Conservation (phyloP, 2,113 vertebrate genomes). For the Eudyptes chrysolophus region DNA sequence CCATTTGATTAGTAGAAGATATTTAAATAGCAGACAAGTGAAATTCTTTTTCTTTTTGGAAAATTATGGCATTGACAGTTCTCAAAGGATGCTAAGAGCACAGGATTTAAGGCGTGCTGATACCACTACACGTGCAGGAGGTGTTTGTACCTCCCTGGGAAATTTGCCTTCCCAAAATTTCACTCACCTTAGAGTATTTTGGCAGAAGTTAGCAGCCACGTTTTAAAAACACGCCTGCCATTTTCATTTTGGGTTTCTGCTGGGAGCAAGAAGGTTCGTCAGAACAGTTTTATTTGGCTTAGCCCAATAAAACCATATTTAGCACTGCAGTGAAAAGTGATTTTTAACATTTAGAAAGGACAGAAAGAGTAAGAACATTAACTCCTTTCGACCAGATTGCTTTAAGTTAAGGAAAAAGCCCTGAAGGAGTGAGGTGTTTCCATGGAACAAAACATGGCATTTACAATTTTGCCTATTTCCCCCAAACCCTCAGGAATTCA, state of each 20-base stretch:
- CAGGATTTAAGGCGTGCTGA: not conserved
- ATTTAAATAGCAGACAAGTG: not conserved
- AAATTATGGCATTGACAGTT: not conserved
- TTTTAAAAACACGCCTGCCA: not conserved
- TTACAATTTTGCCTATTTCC: not conserved
- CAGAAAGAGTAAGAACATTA: not conserved
- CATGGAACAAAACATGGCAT: not conserved
- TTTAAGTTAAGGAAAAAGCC: not conserved
- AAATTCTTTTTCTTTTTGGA: not conserved
- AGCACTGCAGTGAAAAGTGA: not conserved
- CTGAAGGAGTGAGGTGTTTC: not conserved
- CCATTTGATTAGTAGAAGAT: not conserved
- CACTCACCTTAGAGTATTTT: not conserved
- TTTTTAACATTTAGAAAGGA: not conserved
- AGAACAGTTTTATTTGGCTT: not conserved
- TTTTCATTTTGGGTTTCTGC: not conserved
- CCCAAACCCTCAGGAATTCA: not conserved
- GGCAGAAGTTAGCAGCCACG: not conserved
- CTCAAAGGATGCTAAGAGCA: not conserved
- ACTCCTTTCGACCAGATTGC: not conserved
- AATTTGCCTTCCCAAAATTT: not conserved
- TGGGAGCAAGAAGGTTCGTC: not conserved
- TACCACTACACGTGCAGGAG: rapidly evolving
- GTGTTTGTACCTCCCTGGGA: not conserved
- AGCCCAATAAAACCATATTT: not conserved